A percentile compares a stretch with the other conserved stretches of the same genome.
Conservation (phyloP, 2,888 invertebrate genomes). For the Odontocolon sp. region DNA sequence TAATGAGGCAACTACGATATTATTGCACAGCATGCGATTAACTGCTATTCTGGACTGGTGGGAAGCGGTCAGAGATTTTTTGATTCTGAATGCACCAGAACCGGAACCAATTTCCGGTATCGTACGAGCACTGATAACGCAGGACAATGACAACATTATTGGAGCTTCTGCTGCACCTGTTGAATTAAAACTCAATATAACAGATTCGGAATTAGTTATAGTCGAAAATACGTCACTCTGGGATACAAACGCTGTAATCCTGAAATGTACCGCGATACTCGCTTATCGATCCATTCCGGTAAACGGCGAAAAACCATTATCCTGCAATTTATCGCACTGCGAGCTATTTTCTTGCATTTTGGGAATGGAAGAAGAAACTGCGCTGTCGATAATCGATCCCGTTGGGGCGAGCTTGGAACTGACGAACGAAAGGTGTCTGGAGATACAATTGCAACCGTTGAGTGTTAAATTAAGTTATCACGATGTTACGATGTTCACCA, state of each 20-base stretch:
- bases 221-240: slow-evolving; percentile 94
- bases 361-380: slow-evolving; percentile 95
- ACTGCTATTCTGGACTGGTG: slow-evolving; percentile 98
- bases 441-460: slow-evolving; percentile 87
- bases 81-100: slow-evolving; percentile 82
- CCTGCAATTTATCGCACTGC: slow-evolving; percentile 93
- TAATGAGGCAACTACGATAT: slow-evolving; percentile 90
- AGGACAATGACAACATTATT: slow-evolving; percentile 61
- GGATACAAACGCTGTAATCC: slow-evolving; percentile 96
- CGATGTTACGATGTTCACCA: slow-evolving; percentile 94
- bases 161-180: slow-evolving; percentile 81
- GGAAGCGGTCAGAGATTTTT: slow-evolving; percentile 91
- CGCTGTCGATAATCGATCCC: slow-evolving; percentile 96
- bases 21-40: slow-evolving; percentile 96
- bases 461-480: slow-evolving; percentile 95
- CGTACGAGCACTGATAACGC: slow-evolving; percentile 47
- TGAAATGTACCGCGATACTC: slow-evolving; percentile 94
- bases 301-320: slow-evolving; percentile 88
- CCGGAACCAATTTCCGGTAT: slow-evolving; percentile 72
- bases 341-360: slow-evolving; percentile 97
- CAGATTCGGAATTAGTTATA: slow-evolving; percentile 96
- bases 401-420: slow-evolving; percentile 91
- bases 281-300: slow-evolving; percentile 87
- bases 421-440: slow-evolving; percentile 78
- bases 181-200: slow-evolving; percentile 96